Conservation (phyloP, 2,113 vertebrate species). For the Pteronura brasiliensis region DNA sequence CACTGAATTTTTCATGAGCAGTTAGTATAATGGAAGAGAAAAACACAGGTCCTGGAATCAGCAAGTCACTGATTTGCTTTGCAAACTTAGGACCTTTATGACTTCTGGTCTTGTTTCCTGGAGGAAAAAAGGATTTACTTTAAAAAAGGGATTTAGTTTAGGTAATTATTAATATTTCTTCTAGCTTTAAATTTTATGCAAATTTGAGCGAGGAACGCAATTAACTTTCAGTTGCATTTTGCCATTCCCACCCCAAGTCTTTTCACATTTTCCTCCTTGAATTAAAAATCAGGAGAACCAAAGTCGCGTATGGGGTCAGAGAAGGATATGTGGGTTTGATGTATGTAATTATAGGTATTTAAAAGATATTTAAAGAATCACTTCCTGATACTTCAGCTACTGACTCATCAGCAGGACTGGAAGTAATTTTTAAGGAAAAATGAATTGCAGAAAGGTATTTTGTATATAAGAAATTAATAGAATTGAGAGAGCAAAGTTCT, state of each 20-base stretch:
- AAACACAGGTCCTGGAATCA: neutral
- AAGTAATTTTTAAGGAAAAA: conserved; percentile 22
- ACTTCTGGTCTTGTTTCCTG: neutral
- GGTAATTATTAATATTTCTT: neutral
- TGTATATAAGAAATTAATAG: neutral
- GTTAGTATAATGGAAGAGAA: neutral
- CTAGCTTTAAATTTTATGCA: neutral
- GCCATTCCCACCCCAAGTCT: neutral
- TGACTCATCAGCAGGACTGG: neutral
- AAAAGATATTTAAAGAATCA: conserved; percentile 31
- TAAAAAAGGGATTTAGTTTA: neutral
- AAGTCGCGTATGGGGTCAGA: neutral
- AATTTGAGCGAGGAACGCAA: neutral
- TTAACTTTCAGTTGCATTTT: neutral
- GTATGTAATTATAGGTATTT: neutral
- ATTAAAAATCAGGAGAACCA: neutral
- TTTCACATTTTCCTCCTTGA: neutral
- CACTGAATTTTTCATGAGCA: neutral
- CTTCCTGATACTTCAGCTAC: neutral
- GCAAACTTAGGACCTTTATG: neutral
- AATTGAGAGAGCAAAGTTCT: neutral
- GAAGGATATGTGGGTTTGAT: neutral
- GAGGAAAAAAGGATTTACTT: neutral
- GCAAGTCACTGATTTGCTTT: neutral
- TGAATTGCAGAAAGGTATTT: neutral